These are phyloP conservation scores for Prinia subflava DNA, from an alignment of 2,113 vertebrate species.

Conservation along the genomic window DNA sequence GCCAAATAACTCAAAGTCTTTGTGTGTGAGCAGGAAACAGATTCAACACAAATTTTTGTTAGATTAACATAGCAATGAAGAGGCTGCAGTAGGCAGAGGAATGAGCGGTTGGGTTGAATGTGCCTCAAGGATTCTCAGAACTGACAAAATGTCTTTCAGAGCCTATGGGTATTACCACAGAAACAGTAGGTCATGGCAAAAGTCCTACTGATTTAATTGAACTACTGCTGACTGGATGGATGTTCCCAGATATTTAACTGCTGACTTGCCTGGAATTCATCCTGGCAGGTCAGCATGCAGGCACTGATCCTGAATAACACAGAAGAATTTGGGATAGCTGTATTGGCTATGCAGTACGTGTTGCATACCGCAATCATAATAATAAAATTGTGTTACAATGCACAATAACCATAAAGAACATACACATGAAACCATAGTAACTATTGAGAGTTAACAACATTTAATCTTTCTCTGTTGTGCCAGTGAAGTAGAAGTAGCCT, in stretches of 20 bases:
- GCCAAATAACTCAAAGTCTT: background rate
- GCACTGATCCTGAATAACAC: background rate
- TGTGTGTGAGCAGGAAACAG: background rate
- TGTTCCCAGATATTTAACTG: background rate
- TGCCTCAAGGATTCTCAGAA: background rate
- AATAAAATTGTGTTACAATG: background rate
- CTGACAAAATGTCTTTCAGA: background rate
- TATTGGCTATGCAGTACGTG: background rate
- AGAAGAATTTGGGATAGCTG: background rate
- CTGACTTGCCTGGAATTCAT: background rate
- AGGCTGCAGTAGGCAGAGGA: background rate
- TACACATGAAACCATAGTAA: background rate
- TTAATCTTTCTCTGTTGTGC: background rate
- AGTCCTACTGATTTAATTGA: background rate
- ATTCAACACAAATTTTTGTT: background rate
- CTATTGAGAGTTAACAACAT: background rate
- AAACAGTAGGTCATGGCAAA: background rate
- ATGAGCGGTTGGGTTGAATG: background rate
- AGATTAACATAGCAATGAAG: background rate
- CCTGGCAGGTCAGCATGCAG: background rate
- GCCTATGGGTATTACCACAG: background rate
- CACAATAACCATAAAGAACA: background rate
- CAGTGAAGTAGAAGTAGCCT: background rate
- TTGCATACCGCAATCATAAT: background rate
- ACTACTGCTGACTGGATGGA: background rate